Percentiles rank a stretch among this genome's conserved stretches.
phyloP scores from a whole-genome alignment of 1,140 invertebrate species.

The Oryzaephilus surinamensis region DNA sequence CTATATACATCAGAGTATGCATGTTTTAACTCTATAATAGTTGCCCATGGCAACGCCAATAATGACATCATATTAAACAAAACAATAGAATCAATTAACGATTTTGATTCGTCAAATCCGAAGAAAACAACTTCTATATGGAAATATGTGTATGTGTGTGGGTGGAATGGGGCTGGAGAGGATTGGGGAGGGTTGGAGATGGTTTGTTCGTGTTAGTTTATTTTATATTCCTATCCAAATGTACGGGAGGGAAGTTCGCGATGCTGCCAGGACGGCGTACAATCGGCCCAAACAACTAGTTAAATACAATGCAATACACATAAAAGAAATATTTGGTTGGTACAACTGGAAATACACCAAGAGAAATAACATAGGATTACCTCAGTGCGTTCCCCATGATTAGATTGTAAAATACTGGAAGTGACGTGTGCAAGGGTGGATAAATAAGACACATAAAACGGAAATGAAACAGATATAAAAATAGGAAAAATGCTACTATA shows the following conservation, averaged over 20 bases:
- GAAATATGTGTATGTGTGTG: conserved; percentile 27
- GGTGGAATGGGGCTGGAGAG: no score
- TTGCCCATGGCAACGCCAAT: no score
- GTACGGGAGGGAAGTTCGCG: conserved; percentile 26
- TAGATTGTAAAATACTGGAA: conserved; percentile 40
- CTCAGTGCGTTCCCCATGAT: conserved; percentile 39
- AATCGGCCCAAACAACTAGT: no score
- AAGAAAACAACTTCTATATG: conserved; percentile 30
- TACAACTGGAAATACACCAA: conserved; percentile 31
- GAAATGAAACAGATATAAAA: conserved; percentile 39
- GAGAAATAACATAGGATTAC: conserved; percentile 39
- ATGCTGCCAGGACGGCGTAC: conserved; percentile 15
- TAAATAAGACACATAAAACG: conserved; percentile 38
- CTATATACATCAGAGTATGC: no score
- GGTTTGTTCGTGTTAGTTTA: conserved; percentile 34
- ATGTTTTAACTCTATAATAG: no score
- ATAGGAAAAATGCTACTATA: conserved; percentile 31
- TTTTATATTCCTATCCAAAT: conserved; percentile 37
- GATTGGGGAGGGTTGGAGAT: no score
- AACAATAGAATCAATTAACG: no score
- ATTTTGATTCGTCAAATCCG: no score
- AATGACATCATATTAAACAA: no score
- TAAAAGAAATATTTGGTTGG: conserved; percentile 13
- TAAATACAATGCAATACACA: no score
- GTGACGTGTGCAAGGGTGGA: conserved; percentile 38